Conservation (phyloP, 2,113 vertebrate species). For the Pseudorasbora parva region DNA sequence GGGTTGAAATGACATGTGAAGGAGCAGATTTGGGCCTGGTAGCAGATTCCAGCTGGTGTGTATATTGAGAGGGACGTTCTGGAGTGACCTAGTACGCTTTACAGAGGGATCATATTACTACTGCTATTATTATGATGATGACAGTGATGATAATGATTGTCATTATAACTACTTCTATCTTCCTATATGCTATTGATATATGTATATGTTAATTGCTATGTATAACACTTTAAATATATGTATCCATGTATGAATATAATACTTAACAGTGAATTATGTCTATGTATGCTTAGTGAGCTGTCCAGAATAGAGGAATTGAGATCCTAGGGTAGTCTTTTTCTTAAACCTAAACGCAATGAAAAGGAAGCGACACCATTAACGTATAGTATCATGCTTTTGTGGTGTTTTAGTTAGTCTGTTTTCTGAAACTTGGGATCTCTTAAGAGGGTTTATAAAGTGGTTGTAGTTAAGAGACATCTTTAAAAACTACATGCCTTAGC, state of each 20-base stretch:
- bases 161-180: constrained; percentile 77
- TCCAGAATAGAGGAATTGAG: constrained; percentile 24
- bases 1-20: not conserved
- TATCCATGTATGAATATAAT: constrained; percentile 81
- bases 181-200: constrained; percentile 83
- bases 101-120: constrained; percentile 76
- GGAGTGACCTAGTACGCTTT: constrained; percentile 76
- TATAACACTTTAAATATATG: constrained; percentile 81
- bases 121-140: constrained; percentile 55
- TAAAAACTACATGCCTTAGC: not conserved
- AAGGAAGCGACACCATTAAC: not conserved
- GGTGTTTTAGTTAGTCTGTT: not conserved
- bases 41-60: not conserved
- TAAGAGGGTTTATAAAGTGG: not conserved
- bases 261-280: constrained; percentile 73
- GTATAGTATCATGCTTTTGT: not conserved
- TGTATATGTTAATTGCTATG: constrained; percentile 81
- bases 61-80: constrained; percentile 55
- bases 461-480: not conserved
- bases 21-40: not conserved
- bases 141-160: constrained; percentile 74
- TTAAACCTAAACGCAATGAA: not conserved
- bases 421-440: not conserved
- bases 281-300: constrained; percentile 70
- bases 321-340: constrained; percentile 1